phyloP scores from a whole-genome alignment of 2,888 invertebrate species.

The Pseudanteris insignis region DNA sequence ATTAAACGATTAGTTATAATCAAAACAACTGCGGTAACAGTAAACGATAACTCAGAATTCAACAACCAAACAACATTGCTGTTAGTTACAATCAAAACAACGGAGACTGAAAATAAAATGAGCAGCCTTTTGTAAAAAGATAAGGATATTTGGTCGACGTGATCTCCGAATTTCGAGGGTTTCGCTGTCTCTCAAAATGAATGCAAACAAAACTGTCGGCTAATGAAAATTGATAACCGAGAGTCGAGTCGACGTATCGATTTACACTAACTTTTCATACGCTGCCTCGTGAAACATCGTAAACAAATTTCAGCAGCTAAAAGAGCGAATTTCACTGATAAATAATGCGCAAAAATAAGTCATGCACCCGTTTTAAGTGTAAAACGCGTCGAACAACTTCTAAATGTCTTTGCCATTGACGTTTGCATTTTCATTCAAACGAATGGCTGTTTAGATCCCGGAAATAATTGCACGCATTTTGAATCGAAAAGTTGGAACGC shows the following conservation, averaged over 20 bases:
- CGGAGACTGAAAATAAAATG: no score
- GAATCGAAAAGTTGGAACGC: conserved; percentile 4
- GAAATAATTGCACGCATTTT: background rate
- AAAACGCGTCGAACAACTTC: conserved; percentile 12
- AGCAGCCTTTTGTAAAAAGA: conserved; percentile 1
- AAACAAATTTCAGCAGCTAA: conserved; percentile 33
- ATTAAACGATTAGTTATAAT: background rate
- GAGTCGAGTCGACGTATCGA: conserved; percentile 17
- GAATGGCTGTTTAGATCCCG: background rate
- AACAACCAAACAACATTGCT: background rate
- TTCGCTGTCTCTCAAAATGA: conserved; percentile 5
- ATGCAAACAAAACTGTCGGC: conserved; percentile 8
- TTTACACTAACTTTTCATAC: conserved; percentile 19
- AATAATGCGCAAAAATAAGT: conserved; percentile 53
- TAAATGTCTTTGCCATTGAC: conserved; percentile 6
- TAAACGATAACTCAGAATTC: background rate
- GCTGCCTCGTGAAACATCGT: conserved; percentile 11
- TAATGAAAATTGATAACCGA: conserved; percentile 22
- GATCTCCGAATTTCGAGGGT: conserved; percentile 13
- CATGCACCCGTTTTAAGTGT: conserved; percentile 4
- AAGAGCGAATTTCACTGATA: conserved; percentile 20
- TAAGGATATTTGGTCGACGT: conserved; percentile 12
- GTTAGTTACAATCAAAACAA: no score
- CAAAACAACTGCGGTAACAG: background rate
- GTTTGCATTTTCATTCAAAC: background rate